A percentile compares a stretch with the other conserved stretches of the same genome.
phyloP scores from a whole-genome alignment of 1,140 invertebrate genomes.

The Thaumetopoea pityocampa region DNA sequence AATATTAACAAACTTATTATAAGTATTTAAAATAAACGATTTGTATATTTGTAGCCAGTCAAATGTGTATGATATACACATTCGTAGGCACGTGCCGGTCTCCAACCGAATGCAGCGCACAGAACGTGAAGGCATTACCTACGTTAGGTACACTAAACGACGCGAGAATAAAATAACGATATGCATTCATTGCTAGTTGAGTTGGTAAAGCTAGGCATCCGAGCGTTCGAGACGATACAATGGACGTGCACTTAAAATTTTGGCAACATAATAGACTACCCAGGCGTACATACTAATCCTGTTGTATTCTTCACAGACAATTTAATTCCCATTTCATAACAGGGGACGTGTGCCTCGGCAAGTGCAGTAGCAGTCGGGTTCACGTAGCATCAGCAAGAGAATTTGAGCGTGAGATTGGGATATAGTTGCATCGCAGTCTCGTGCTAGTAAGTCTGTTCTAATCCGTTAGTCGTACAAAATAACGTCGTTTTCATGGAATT shows the following conservation, averaged over 20 bases:
- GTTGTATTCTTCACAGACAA: slow-evolving; percentile 47
- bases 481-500: too few relatives aligned
- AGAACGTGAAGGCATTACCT: slow-evolving; percentile 13
- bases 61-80: slow-evolving; percentile 15
- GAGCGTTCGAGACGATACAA: not conserved
- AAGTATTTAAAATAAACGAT: slow-evolving; percentile 9
- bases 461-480: slow-evolving; percentile 4
- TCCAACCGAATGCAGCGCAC: slow-evolving; percentile 20
- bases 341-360: slow-evolving; percentile 21
- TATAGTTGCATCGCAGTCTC: slow-evolving; percentile 10
- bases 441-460: slow-evolving; percentile 10
- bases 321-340: slow-evolving; percentile 53
- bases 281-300: slow-evolving; percentile 28
- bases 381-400: slow-evolving; percentile 22
- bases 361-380: slow-evolving; percentile 12
- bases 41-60: slow-evolving; percentile 16
- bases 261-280: not conserved
- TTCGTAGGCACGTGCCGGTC: slow-evolving; percentile 10
- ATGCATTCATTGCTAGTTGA: slow-evolving; percentile 1
- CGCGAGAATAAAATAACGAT: not conserved
- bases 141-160: not conserved
- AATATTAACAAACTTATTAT: slow-evolving; percentile 4
- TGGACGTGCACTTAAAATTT: not conserved
- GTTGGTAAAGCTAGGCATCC: too few relatives aligned
- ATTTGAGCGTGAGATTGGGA: slow-evolving; percentile 24